A percentile compares a stretch with the other conserved stretches of the same genome.
phyloP scores from a whole-genome alignment of 2,888 invertebrate species.

The Drosophila kanekoi region DNA sequence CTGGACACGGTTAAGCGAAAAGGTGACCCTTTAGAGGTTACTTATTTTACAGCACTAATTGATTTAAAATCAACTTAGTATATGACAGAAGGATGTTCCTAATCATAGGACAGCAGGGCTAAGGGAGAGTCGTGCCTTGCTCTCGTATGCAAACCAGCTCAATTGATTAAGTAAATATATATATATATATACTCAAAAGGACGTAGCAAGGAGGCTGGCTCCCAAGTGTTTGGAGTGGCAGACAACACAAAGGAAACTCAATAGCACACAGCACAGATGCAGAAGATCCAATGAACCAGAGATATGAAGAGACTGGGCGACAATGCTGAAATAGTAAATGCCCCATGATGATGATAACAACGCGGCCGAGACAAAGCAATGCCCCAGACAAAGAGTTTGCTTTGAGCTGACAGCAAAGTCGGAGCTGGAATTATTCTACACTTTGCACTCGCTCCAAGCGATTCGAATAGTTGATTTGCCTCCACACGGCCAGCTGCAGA shows the following conservation, averaged over 20 bases:
- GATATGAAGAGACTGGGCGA: slow-evolving; percentile 3
- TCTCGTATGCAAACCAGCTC: slow-evolving; percentile 44
- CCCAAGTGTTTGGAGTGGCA: slow-evolving; percentile 37
- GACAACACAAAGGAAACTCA: slow-evolving; percentile 68
- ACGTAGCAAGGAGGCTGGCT: slow-evolving; percentile 31
- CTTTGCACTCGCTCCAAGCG: slow-evolving; percentile 27
- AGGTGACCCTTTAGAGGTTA: no score
- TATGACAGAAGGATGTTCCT: slow-evolving; percentile 42
- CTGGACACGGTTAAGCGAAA: no score
- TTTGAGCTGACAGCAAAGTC: slow-evolving; percentile 10
- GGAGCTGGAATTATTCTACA: slow-evolving; percentile 8
- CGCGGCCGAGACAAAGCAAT: slow-evolving; percentile 63
- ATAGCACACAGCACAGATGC: slow-evolving; percentile 43
- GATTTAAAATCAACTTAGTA: no score
- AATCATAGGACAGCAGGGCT: neutral
- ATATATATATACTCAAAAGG: slow-evolving; percentile 36
- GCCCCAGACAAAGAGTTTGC: slow-evolving; percentile 55
- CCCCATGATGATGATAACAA: slow-evolving; percentile 65
- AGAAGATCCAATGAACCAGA: slow-evolving; percentile 17
- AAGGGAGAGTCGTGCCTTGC: neutral
- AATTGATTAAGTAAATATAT: slow-evolving; percentile 57
- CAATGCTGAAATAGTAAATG: slow-evolving; percentile 66
- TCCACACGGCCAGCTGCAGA: slow-evolving; percentile 42
- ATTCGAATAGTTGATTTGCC: slow-evolving; percentile 25
- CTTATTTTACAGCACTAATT: no score